Evolutionary conservation across 2,888 invertebrate species (phyloP).

Genomic region (Papilio elwesi): DNA sequence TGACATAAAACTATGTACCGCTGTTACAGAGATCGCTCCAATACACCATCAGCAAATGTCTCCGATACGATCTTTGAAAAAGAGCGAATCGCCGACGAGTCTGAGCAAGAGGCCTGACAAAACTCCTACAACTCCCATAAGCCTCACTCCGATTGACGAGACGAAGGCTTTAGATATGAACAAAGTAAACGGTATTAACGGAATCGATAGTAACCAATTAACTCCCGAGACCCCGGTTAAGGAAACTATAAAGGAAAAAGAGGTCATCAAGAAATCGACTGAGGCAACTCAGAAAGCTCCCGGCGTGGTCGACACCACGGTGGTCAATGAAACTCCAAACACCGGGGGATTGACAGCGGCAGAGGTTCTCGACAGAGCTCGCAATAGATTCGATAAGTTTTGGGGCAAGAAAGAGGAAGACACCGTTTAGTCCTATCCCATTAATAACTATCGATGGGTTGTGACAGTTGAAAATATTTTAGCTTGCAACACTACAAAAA

Average conservation of each 20-base stretch:
- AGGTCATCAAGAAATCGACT: slow-evolving; percentile 76
- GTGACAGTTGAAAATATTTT: slow-evolving; percentile 49
- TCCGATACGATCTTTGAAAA: slow-evolving; percentile 79
- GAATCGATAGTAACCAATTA: slow-evolving; percentile 68
- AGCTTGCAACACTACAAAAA: slow-evolving; percentile 3
- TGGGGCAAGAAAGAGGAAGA: slow-evolving; percentile 90
- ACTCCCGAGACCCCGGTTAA: slow-evolving; percentile 75
- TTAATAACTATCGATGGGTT: slow-evolving; percentile 56
- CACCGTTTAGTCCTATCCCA: slow-evolving; percentile 70
- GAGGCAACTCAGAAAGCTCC: slow-evolving; percentile 82
- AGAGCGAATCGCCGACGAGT: slow-evolving; percentile 79
- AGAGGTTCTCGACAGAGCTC: slow-evolving; percentile 91
- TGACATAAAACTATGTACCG: slow-evolving; percentile 47
- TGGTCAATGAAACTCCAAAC: slow-evolving; percentile 73
- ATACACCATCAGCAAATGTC: slow-evolving; percentile 83
- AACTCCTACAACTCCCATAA: slow-evolving; percentile 79
- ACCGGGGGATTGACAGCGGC: slow-evolving; percentile 85
- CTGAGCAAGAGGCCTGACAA: slow-evolving; percentile 80
- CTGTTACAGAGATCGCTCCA: slow-evolving; percentile 80
- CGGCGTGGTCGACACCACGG: slow-evolving; percentile 82
- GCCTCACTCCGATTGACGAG: slow-evolving; percentile 80
- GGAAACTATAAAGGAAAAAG: slow-evolving; percentile 66
- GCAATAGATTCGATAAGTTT: slow-evolving; percentile 93
- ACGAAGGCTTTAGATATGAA: slow-evolving; percentile 78
- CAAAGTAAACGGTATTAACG: slow-evolving; percentile 67